Evolutionary conservation across 2,797 vertebrate species (phyloP).

Genomic region (Paguma larvata): DNA sequence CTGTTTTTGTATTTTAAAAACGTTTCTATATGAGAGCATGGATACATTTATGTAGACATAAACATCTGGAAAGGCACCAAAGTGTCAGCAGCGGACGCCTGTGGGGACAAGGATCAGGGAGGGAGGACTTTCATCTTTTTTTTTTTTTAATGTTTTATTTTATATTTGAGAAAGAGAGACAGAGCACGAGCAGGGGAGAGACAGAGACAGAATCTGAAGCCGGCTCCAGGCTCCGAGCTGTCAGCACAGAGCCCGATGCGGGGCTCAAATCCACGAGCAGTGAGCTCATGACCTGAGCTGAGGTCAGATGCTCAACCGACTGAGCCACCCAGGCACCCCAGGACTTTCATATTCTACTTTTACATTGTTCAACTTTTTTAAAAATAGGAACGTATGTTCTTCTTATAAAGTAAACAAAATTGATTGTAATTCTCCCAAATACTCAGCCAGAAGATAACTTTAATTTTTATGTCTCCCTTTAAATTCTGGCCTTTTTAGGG

Average conservation of each 20-base stretch:
- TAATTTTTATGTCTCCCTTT: slow-evolving; percentile 55
- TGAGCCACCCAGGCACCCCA: background rate
- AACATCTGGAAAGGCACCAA: background rate
- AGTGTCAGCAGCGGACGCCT: background rate
- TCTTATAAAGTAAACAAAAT: slow-evolving; percentile 43
- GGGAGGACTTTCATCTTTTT: background rate
- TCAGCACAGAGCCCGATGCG: no score
- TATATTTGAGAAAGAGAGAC: no score
- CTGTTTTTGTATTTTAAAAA: background rate
- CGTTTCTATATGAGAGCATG: background rate
- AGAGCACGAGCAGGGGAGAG: no score
- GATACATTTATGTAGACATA: background rate
- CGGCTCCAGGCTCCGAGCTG: no score
- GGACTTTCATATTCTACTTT: background rate
- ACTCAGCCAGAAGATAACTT: slow-evolving; percentile 36
- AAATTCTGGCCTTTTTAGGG: slow-evolving; percentile 40
- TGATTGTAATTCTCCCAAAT: background rate
- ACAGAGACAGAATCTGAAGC: no score
- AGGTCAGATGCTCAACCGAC: no score
- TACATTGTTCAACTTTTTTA: background rate
- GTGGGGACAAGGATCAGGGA: background rate
- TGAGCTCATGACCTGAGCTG: no score
- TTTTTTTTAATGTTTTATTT: background rate
- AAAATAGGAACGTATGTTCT: background rate
- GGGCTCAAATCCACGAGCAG: no score